phyloP scores from a whole-genome alignment of 2,888 invertebrate species.

The Melanargia galathea region DNA sequence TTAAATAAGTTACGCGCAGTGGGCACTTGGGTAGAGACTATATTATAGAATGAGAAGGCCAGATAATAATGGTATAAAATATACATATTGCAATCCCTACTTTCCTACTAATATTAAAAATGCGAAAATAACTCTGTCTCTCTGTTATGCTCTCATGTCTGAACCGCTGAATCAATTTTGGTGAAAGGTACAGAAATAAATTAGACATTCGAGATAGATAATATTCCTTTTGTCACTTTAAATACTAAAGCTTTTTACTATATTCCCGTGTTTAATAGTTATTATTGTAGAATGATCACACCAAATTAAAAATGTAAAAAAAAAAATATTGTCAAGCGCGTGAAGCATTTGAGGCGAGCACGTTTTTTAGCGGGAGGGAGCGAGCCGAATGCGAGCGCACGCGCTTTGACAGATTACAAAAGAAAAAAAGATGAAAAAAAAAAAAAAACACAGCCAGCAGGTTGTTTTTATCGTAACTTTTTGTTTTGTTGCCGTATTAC shows the following conservation, averaged over 20 bases:
- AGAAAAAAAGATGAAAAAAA: constrained; percentile 16
- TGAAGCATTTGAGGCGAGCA: constrained; percentile 62
- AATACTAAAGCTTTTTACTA: neutral
- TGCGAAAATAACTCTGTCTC: no score
- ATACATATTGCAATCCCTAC: no score
- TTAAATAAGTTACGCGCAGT: neutral
- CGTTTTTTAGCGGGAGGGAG: constrained; percentile 70
- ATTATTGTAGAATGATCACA: neutral
- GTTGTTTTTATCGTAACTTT: constrained; percentile 28
- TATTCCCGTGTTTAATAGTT: neutral
- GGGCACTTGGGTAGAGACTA: no score
- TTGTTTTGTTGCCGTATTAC: constrained; percentile 25
- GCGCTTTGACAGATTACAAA: constrained; percentile 41
- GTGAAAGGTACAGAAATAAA: no score
- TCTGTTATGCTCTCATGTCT: no score
- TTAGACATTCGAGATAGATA: no score
- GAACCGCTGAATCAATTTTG: no score
- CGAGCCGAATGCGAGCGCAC: constrained; percentile 72
- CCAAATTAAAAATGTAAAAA: constrained; percentile 35
- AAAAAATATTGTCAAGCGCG: constrained; percentile 69
- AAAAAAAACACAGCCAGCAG: constrained; percentile 23
- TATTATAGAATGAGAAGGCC: no score
- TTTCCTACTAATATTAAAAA: no score
- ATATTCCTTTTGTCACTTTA: no score
- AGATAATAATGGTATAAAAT: no score